Conservation (phyloP, 2,113 vertebrate genomes). For the Dermatemys mawii region DNA sequence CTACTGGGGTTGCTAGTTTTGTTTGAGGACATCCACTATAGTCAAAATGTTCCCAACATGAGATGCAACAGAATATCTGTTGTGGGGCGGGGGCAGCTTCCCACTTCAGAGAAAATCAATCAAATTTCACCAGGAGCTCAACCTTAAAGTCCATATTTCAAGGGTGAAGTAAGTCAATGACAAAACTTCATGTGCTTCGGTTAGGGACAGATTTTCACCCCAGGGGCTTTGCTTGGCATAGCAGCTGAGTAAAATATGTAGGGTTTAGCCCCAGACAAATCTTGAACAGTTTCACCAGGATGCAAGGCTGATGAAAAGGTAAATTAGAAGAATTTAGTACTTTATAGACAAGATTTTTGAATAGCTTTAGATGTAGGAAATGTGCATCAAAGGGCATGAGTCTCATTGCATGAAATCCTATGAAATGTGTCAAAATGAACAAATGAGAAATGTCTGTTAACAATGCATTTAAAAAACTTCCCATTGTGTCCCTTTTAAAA, state of each 20-base stretch:
- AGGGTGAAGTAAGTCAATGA: not conserved
- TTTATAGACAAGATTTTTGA: not conserved
- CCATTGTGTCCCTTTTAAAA: too few species aligned
- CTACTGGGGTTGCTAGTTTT: not conserved
- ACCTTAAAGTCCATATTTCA: not conserved
- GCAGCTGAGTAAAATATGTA: not conserved
- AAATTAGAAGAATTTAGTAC: not conserved
- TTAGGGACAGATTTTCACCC: not conserved
- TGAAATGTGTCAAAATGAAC: not conserved
- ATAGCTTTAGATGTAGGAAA: not conserved
- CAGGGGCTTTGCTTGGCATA: not conserved
- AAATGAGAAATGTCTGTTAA: not conserved
- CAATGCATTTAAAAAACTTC: not conserved
- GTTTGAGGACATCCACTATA: too few species aligned
- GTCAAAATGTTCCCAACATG: not conserved
- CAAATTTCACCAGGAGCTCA: not conserved
- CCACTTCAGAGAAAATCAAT: not conserved
- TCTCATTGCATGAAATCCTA: not conserved
- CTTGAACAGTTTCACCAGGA: not conserved
- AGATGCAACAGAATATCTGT: not conserved
- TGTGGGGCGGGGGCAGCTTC: not conserved
- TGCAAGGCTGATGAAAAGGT: not conserved
- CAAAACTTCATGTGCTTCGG: not conserved
- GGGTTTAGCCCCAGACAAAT: not conserved
- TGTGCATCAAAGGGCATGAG: not conserved